Conservation (phyloP, 2,113 vertebrate genomes). For the Rhea americana region DNA sequence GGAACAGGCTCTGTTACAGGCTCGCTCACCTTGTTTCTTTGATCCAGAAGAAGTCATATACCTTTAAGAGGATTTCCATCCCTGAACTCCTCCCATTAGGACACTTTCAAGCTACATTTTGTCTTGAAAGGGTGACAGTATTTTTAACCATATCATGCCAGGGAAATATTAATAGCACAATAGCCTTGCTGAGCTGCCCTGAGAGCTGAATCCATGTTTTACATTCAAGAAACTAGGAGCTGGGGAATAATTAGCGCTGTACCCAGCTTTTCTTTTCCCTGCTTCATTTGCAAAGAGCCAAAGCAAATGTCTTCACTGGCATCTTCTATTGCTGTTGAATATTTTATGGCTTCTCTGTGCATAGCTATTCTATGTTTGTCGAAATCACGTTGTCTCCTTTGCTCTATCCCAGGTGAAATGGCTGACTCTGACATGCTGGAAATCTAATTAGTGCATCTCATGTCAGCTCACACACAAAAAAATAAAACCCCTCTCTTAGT, state of each 20-base stretch:
- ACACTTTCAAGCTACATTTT: slow-evolving; percentile 34
- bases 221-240: not conserved
- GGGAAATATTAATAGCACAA: slow-evolving; percentile 64
- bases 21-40: not conserved
- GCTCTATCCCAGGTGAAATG: not conserved
- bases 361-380: not conserved
- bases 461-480: not conserved
- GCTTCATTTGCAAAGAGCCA: not conserved
- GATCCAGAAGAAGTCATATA: not conserved
- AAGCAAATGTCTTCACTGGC: not conserved
- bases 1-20: not conserved
- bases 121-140: slow-evolving; percentile 34
- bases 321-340: not conserved
- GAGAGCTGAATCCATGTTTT: not conserved
- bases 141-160: slow-evolving; percentile 52
- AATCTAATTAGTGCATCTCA: not conserved
- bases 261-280: not conserved
- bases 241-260: slow-evolving; percentile 1
- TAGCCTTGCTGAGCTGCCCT: slow-evolving; percentile 13
- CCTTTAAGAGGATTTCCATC: slow-evolving; percentile 33
- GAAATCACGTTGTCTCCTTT: not conserved
- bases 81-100: slow-evolving; percentile 15
- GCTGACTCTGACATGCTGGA: not conserved
- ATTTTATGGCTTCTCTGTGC: not conserved
- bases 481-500: not conserved